Conservation (phyloP, 92 coral and sea anemone species). For the Palythoa grandis region DNA sequence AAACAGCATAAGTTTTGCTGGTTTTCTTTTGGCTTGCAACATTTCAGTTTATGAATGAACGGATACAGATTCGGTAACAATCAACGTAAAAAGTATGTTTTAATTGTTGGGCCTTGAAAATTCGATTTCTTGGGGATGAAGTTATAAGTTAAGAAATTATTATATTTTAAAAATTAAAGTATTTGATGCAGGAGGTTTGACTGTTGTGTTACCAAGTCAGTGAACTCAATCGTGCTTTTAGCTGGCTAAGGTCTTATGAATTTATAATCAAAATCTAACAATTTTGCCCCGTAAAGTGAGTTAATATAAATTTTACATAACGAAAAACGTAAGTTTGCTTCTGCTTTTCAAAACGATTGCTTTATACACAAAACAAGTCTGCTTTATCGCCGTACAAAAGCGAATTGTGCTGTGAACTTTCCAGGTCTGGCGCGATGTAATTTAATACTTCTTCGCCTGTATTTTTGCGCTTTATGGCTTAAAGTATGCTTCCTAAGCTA, state of each 20-base stretch:
- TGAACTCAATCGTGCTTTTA: background rate
- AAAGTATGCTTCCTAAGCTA: background rate
- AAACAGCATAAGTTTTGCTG: too few relatives aligned
- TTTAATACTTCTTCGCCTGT: constrained; percentile 4
- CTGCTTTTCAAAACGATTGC: background rate
- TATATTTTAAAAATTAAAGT: too few relatives aligned
- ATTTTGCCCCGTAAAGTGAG: background rate
- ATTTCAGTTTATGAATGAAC: too few relatives aligned
- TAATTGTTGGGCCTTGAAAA: too few relatives aligned
- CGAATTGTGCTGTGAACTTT: constrained; percentile 29
- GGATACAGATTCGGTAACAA: too few relatives aligned
- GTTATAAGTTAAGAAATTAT: too few relatives aligned
- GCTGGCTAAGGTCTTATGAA: background rate
- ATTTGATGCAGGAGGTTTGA: too few relatives aligned
- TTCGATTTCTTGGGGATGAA: too few relatives aligned
- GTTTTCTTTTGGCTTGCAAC: too few relatives aligned
- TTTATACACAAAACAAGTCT: background rate
- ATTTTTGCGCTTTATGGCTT: background rate
- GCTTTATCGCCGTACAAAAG: constrained; percentile 14
- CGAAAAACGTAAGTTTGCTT: background rate
- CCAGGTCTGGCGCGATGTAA: constrained; percentile 35
- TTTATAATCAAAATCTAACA: background rate
- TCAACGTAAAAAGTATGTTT: too few relatives aligned
- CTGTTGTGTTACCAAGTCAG: background rate
- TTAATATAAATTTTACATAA: background rate